Evolutionary conservation across 2,113 vertebrate species (phyloP).

Genomic region (Ptilorrhoa leucosticta): DNA sequence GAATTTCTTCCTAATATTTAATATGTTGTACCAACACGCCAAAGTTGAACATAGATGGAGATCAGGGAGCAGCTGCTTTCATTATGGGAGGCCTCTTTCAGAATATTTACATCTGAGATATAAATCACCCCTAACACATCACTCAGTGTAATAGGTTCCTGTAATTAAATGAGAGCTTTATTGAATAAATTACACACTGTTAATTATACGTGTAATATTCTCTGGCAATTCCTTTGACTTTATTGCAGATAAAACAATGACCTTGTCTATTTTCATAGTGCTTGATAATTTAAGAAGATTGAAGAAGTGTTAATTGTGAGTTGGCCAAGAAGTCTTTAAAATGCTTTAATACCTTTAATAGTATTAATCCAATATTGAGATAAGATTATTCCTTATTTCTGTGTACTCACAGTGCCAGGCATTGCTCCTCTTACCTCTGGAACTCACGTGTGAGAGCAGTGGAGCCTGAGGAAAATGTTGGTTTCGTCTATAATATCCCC

Average conservation of each 20-base stretch:
- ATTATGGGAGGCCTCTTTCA: background rate
- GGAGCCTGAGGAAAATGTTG: background rate
- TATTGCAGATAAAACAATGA: constrained; percentile 35
- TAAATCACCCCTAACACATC: background rate
- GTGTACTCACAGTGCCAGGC: background rate
- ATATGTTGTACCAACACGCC: background rate
- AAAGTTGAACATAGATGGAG: background rate
- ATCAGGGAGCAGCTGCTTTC: background rate
- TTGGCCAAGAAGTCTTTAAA: background rate
- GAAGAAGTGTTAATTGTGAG: background rate
- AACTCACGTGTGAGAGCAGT: background rate
- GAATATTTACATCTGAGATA: background rate
- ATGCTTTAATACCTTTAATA: background rate
- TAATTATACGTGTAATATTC: constrained; percentile 22
- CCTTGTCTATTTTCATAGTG: constrained; percentile 14
- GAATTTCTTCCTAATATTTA: background rate
- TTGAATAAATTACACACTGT: constrained; percentile 45
- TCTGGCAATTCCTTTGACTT: constrained; percentile 23
- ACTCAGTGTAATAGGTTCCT: background rate
- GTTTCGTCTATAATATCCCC: background rate
- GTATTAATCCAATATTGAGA: background rate
- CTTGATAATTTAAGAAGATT: background rate
- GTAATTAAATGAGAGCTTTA: constrained; percentile 48
- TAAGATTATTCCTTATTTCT: background rate
- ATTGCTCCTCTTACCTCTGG: background rate